phyloP scores from a whole-genome alignment of 2,888 invertebrate genomes.

The Endomychus coccineus region DNA sequence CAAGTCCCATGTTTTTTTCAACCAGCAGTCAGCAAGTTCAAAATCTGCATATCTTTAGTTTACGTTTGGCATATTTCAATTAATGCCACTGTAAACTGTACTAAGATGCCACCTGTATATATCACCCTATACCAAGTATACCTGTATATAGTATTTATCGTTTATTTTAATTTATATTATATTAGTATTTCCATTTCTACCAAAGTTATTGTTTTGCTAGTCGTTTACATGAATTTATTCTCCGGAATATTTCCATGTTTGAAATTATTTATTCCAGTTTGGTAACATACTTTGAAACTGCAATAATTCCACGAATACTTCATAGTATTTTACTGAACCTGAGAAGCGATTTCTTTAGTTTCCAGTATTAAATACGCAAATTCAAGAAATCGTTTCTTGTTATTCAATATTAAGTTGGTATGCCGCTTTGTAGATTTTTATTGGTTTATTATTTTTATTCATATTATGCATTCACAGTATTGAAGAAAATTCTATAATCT shows the following conservation, averaged over 20 bases:
- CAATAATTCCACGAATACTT: slow-evolving; percentile 1
- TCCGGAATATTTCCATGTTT: slow-evolving; percentile 17
- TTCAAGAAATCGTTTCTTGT: slow-evolving; percentile 21
- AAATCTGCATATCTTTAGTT: slow-evolving; percentile 42
- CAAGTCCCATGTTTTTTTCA: slow-evolving; percentile 40
- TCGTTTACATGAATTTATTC: slow-evolving; percentile 27
- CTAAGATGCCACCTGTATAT: slow-evolving; percentile 24
- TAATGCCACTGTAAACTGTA: slow-evolving; percentile 43
- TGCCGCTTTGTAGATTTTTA: slow-evolving; percentile 30
- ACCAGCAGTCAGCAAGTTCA: slow-evolving; percentile 45
- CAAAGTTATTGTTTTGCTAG: slow-evolving; percentile 42
- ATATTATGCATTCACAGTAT: too few species aligned
- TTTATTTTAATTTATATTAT: slow-evolving; percentile 29
- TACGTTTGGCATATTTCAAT: slow-evolving; percentile 33
- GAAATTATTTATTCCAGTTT: slow-evolving; percentile 12
- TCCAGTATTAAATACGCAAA: slow-evolving; percentile 23
- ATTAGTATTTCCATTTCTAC: slow-evolving; percentile 31
- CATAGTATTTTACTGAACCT: background rate
- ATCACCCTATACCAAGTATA: slow-evolving; percentile 14
- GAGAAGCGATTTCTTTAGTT: background rate
- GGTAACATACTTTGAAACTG: slow-evolving; percentile 5
- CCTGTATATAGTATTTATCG: slow-evolving; percentile 35
- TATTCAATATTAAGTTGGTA: slow-evolving; percentile 39
- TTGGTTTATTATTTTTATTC: slow-evolving; percentile 20
- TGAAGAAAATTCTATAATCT: too few species aligned